Base-by-base conservation (phyloP, 2,797 vertebrate species). In the Threskiornis aethiopicus region DNA sequence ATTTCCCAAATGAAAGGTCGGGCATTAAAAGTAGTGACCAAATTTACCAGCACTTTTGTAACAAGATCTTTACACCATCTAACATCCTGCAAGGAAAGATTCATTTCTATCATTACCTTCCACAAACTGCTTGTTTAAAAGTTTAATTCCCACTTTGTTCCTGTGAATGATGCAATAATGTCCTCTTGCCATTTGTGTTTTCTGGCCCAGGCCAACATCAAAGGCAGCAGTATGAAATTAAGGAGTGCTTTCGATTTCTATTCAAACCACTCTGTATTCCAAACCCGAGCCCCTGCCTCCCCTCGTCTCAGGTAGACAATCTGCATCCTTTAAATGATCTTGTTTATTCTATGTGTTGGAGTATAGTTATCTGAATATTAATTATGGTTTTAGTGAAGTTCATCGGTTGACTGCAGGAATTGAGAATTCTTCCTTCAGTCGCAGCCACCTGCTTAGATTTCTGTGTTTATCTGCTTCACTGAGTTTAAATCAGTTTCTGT, bases 401-500 rank as follows among this genome's bases (percentile, higher is more conserved):
- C 97, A 97, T 98, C 51, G 82, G 97, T 93, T 97, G 98, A 97
- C 97, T 96, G 96, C 94, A 95, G 97, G 97, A 98, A 98, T 97
- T 97, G 96, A 98, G 97, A 98, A 98, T 98, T 97, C 97, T 97
- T 97, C 96, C 97, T 98, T 98, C 96, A 55, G 97, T 97, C 73
- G 85, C 96, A 98, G 98, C 98, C 98, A 98, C 98, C 98, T 98
- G 98, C 97, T 98, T 97, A 98, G 97, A 98, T 98, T 98, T 98
- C 97, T 97, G 97, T 98, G 96, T 98, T 98, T 98, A 98, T 98
- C 98, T 98, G 98, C 98, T 98, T 98, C 98, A 98, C 97, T 98
- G 98, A 98, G 97, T 98, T 98, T 98, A 98, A 98, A 98, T 98
- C 98, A 98, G 98, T 98, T 98, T 98, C 97, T 97, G 96, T 98